Percentiles rank a stretch among this genome's conserved stretches.
phyloP scores from a whole-genome alignment of 2,888 invertebrate species.

The Stictocephala bisonia region DNA sequence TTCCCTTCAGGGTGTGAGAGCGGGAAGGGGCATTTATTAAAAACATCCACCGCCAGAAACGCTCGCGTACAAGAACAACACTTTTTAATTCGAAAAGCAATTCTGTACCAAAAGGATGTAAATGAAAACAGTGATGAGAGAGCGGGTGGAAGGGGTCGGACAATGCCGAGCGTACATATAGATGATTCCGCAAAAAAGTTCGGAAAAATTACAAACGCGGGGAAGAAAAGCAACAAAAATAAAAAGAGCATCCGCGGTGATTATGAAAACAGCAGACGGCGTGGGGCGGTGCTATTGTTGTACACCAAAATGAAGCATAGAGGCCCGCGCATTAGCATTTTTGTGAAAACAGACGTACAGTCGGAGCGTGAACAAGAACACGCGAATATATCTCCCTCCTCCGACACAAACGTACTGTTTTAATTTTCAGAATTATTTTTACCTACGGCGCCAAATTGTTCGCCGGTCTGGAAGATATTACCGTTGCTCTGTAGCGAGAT shows the following conservation, averaged over 20 bases:
- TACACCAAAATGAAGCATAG: conserved; percentile 45
- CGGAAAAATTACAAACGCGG: conserved; percentile 42
- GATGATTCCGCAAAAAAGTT: conserved; percentile 44
- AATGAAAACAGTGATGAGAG: conserved; percentile 45
- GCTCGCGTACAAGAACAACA: conserved; percentile 33
- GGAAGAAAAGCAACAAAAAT: conserved; percentile 46
- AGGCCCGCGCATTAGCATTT: conserved; percentile 40
- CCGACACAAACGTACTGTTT: conserved; percentile 43
- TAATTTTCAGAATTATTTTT: conserved; percentile 47
- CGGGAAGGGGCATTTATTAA: conserved; percentile 22
- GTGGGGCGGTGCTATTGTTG: conserved; percentile 37
- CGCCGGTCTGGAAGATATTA: conserved; percentile 45
- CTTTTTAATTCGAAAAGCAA: conserved; percentile 45
- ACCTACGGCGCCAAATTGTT: conserved; percentile 39
- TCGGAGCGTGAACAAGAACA: conserved; percentile 35
- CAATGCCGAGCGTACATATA: conserved; percentile 38
- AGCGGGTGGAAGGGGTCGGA: conserved; percentile 2
- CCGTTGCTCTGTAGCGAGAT: conserved; percentile 19
- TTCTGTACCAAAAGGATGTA: conserved; percentile 40
- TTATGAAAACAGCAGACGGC: conserved; percentile 43
- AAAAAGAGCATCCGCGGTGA: conserved; percentile 46
- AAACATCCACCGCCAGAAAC: conserved; percentile 17
- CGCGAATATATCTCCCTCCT: conserved; percentile 25
- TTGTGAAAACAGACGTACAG: conserved; percentile 29
- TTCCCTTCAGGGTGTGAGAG: background rate